Percentiles rank a stretch among this genome's conserved stretches.
These are phyloP conservation scores for Drosophila lacertosa DNA, from an alignment of 1,140 invertebrate genomes.

Conservation along the genomic window DNA sequence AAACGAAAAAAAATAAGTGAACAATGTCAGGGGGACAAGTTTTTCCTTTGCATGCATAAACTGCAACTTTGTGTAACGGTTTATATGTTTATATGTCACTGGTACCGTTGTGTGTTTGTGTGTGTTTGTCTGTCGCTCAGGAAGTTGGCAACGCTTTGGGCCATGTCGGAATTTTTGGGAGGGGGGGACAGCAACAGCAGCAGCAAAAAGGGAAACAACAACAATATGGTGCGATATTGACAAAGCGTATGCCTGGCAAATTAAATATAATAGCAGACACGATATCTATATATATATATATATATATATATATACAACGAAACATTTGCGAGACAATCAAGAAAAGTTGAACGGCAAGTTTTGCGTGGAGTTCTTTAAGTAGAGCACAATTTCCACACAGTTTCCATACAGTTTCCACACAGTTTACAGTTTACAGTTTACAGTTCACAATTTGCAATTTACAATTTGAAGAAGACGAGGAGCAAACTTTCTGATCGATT, in stretches of 20 bases:
- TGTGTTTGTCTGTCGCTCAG: slow-evolving; percentile 33
- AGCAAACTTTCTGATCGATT: slow-evolving; percentile 68
- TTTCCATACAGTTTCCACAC: slow-evolving; percentile 33
- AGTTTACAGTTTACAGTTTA: slow-evolving; percentile 36
- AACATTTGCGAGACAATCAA: slow-evolving; percentile 50
- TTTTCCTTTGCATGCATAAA: slow-evolving; percentile 61
- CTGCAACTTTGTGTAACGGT: slow-evolving; percentile 50
- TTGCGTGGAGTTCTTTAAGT: slow-evolving; percentile 14
- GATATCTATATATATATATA: neutral
- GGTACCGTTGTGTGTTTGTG: slow-evolving; percentile 8
- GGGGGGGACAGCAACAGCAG: slow-evolving; percentile 22
- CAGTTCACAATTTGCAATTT: slow-evolving; percentile 34
- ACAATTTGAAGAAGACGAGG: too few relatives aligned
- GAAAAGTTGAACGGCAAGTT: slow-evolving; percentile 66
- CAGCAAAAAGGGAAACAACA: neutral
- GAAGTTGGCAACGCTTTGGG: slow-evolving; percentile 72
- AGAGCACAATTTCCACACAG: slow-evolving; percentile 22
- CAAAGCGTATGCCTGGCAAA: slow-evolving; percentile 77
- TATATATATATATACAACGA: slow-evolving; percentile 22
- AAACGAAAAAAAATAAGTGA: slow-evolving; percentile 73
- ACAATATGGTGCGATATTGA: slow-evolving; percentile 61
- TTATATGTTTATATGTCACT: slow-evolving; percentile 44
- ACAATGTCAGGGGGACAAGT: slow-evolving; percentile 48
- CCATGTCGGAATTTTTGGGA: slow-evolving; percentile 63
- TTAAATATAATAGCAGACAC: slow-evolving; percentile 70